Base-by-base conservation (phyloP, 2,888 invertebrate genomes). In the Myopa testacea region DNA sequence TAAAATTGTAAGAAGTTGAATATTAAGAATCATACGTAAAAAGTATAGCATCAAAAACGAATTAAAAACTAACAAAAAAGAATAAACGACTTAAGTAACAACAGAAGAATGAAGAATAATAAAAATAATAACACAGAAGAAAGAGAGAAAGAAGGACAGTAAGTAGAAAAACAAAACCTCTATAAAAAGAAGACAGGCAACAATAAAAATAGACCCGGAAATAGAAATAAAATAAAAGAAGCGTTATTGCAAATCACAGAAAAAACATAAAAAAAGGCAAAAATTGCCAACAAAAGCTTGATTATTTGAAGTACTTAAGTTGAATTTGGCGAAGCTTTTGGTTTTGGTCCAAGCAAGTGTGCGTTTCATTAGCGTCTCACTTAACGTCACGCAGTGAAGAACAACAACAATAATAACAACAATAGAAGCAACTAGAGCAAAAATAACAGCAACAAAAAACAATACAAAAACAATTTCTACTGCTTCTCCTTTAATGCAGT, bases 281-380 rank as follows among this genome's bases (percentile, higher is more conserved):
- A 6, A 26, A 69, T 26, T 26, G 26, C 26, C 26, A 26, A 45
- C 52, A 69, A 52, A 8, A 50, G 19, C 68, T 45, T 16, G 4
- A 67, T 10, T 40, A 68, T 5, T 4, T 34, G 16, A 69, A 69
- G 45, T 45, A 69, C 14, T 19, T 19, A 37, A 40, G 6, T 68
- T 38, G 16, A 68, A 68, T 68, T 38, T 40, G 37, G 19, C 7
- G 40, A 45, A 50, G 69, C 69, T 69, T 69, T 69, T 69, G 68
- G 38, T 12, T 10, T 38, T 38, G 34, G 67, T 37, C 14, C 19
- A 40, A 19, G 5, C 8, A 10, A 40, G 8, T 60, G 37, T 10
- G 10, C 14, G 40, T 72, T 73, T 63, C 62, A 73, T 73, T 63
- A 73, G 63, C 73, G 73, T 62, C 45, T 73, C 73, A 73, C 45